Percentiles rank a stretch among this genome's conserved stretches.
phyloP scores from a whole-genome alignment of 2,113 vertebrate species.

The Verasper variegatus region DNA sequence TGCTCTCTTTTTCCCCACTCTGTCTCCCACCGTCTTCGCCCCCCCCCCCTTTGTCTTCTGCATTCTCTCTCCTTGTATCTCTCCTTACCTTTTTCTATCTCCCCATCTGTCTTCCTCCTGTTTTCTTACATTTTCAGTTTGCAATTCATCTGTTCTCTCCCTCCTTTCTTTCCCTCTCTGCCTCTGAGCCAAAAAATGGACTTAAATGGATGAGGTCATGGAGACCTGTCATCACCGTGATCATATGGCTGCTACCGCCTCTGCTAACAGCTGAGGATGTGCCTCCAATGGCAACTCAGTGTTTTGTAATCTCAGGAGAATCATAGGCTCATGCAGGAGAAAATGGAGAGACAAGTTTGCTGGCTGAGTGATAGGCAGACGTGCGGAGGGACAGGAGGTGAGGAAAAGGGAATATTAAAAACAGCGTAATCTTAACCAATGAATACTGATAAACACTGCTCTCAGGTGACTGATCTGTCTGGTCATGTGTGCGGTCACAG shows the following conservation, averaged over 20 bases:
- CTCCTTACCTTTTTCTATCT: slow-evolving; percentile 36
- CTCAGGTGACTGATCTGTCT: slow-evolving; percentile 35
- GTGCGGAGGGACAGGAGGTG: neutral
- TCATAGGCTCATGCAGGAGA: slow-evolving; percentile 28
- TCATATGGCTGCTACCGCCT: slow-evolving; percentile 77
- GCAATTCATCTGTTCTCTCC: slow-evolving; percentile 34
- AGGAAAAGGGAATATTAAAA: slow-evolving; percentile 12
- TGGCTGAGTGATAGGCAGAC: neutral
- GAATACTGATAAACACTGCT: slow-evolving; percentile 9
- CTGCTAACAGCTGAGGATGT: slow-evolving; percentile 60
- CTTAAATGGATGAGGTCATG: slow-evolving; percentile 82
- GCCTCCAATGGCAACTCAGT: slow-evolving; percentile 46
- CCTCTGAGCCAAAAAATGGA: slow-evolving; percentile 75
- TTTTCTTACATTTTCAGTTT: slow-evolving; percentile 33
- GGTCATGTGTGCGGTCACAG: slow-evolving; percentile 50
- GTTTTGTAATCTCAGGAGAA: slow-evolving; percentile 55
- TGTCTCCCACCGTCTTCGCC: neutral
- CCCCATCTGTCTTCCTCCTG: slow-evolving; percentile 53
- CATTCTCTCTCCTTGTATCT: slow-evolving; percentile 8
- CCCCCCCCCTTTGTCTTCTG: slow-evolving; percentile 10
- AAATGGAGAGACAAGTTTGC: slow-evolving; percentile 41
- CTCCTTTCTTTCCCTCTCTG: slow-evolving; percentile 26
- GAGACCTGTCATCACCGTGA: slow-evolving; percentile 82
- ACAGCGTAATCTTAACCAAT: slow-evolving; percentile 1
- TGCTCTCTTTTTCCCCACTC: slow-evolving; percentile 30